Evolutionary conservation across 2,888 invertebrate species (phyloP).

Genomic region (Mythimna lalbum): DNA sequence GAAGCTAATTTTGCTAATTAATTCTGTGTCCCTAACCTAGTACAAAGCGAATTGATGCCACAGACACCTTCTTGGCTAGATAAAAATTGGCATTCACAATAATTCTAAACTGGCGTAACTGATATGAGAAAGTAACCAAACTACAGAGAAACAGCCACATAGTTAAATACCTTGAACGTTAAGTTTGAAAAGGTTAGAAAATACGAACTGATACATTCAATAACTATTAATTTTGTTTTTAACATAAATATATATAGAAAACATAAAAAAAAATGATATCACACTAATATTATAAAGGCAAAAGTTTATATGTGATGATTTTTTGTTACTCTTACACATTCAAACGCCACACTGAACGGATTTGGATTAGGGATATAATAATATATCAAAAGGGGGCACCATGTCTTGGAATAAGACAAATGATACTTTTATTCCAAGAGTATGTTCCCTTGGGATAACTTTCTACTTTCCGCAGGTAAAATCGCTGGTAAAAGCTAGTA

Average conservation of each 20-base stretch:
- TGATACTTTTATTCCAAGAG: no score
- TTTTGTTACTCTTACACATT: no score
- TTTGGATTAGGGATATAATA: no score
- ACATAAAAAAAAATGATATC: neutral
- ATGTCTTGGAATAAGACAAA: no score
- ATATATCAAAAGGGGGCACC: no score
- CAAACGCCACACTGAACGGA: no score
- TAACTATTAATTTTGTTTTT: no score
- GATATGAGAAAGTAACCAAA: neutral
- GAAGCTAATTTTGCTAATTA: constrained; percentile 60
- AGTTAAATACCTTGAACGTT: neutral
- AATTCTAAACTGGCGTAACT: constrained; percentile 18
- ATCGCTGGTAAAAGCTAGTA: neutral
- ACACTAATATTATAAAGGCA: neutral
- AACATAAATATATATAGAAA: neutral
- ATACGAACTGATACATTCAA: neutral
- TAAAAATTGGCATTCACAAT: constrained; percentile 24
- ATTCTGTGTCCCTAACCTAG: constrained; percentile 64
- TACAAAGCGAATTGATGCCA: constrained; percentile 43
- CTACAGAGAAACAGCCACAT: neutral
- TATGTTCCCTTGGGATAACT: no score
- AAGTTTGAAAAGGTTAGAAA: neutral
- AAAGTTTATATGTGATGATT: no score
- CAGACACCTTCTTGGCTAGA: constrained; percentile 37
- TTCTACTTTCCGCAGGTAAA: no score